Base-by-base conservation (phyloP, 2,113 vertebrate species). In the Cardinalis cardinalis region DNA sequence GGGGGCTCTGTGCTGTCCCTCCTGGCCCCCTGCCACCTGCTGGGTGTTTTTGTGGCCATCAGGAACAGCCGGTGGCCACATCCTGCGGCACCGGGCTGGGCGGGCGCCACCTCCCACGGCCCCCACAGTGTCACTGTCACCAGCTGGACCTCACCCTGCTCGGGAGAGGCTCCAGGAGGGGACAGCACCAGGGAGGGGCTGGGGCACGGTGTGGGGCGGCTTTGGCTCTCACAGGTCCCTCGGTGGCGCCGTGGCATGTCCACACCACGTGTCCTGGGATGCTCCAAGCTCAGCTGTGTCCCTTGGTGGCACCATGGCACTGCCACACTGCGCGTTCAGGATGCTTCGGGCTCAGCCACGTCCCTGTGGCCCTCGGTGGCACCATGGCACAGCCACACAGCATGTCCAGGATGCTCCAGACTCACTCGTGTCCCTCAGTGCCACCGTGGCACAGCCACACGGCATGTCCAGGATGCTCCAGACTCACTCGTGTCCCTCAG, bases 271-370 rank as follows among this genome's bases (percentile, higher is more conserved):
- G 41, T 8, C 21, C 23, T 2, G 16, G 51, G 41, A 21, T 21
- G 28, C 34, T 48, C 23, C 28, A 4, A 0, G 2, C 40, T 61
- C 66, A 44, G 3, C 3, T 31, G 1, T 38, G 29, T 8, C 59
- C 14, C 49, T 46, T 0, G 1, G 7, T 73, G 69, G 19, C 69
- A 73, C 49, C 41, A 0, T 18, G 55, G 5, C 52, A 10, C 2
- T 1, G 0, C 38, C 64, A 8, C 43, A 3, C 59, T 0, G 0
- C 0, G 0, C 1, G 53, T 9, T 3, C 0, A 0, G 46, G 48
- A 7, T 25, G 34, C 16, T 71, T 7, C 14, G 0, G 4, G 3
- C 31, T 25, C 31, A 44, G 4, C 28, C 53, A 32, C 31, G 19
- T 55, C 53, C 53, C 8, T n/a, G 5, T 55, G 53, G 23, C 53